Conservation (phyloP, 2,113 vertebrate species). For the Solenodon paradoxus region DNA sequence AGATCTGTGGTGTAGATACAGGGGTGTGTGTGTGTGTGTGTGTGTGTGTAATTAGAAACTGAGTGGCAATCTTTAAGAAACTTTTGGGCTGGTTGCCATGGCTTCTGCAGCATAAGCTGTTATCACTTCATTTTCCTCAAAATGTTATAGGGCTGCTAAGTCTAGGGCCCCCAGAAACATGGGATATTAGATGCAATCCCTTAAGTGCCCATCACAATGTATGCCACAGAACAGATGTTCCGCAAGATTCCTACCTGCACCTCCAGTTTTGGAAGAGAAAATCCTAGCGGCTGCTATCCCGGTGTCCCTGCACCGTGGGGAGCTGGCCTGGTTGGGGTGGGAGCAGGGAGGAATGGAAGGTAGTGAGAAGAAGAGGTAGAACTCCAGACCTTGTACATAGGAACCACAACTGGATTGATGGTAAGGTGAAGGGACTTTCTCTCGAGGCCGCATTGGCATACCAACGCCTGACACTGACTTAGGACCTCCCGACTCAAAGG, state of each 20-base stretch:
- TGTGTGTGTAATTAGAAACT: neutral
- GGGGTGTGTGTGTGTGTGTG: no score
- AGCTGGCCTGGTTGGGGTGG: accelerated
- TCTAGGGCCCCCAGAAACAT: neutral
- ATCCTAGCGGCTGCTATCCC: neutral
- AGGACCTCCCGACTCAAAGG: neutral
- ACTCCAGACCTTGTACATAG: neutral
- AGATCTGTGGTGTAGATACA: no score
- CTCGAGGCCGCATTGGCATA: neutral
- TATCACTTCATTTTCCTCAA: neutral
- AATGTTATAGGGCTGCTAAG: neutral
- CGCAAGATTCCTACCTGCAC: neutral
- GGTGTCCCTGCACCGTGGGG: no score
- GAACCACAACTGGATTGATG: neutral
- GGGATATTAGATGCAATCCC: neutral
- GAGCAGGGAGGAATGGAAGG: accelerated
- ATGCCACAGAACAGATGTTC: neutral
- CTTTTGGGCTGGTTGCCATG: neutral
- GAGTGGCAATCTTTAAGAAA: neutral
- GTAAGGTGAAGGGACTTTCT: neutral
- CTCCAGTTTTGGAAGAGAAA: neutral
- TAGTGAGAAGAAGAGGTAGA: neutral
- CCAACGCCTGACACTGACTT: neutral
- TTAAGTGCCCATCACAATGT: neutral
- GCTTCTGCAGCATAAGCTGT: neutral